Conservation (phyloP, 2,797 vertebrate species). For the Crenuchus spilurus region DNA sequence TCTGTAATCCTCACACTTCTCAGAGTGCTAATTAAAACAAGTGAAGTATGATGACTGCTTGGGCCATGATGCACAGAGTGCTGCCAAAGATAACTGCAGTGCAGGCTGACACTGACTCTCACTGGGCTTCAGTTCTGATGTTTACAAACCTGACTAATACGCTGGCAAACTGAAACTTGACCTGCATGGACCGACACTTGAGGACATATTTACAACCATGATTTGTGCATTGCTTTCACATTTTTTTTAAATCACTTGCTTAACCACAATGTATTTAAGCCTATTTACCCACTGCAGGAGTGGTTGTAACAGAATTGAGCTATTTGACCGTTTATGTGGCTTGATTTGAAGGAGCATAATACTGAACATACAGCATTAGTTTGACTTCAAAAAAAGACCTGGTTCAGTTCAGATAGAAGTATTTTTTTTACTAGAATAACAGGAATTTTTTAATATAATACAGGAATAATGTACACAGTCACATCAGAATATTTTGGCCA, state of each 20-base stretch:
- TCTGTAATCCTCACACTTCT: not conserved
- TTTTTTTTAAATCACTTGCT: conserved; percentile 21
- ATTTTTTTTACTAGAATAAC: too few species aligned
- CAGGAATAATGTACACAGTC: too few species aligned
- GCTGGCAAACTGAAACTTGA: conserved; percentile 54
- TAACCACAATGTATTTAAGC: not conserved
- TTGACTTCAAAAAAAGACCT: too few species aligned
- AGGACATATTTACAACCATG: conserved; percentile 62
- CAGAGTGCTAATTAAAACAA: not conserved
- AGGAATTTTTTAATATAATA: too few species aligned
- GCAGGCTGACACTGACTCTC: conserved; percentile 3
- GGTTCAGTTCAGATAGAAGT: too few species aligned
- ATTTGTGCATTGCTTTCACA: conserved; percentile 45
- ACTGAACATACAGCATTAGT: too few species aligned
- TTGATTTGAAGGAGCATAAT: too few species aligned
- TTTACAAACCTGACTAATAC: conserved; percentile 57
- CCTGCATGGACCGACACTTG: conserved; percentile 25
- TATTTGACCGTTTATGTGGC: too few species aligned
- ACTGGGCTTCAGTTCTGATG: conserved; percentile 50
- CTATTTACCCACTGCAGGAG: too few species aligned
- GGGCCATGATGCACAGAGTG: not conserved
- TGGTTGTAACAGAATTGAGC: too few species aligned
- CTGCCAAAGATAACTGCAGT: not conserved
- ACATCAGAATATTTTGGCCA: too few species aligned
- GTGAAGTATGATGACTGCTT: not conserved